phyloP scores from a whole-genome alignment of 1,140 invertebrate genomes.

The Drosophila aff. region DNA sequence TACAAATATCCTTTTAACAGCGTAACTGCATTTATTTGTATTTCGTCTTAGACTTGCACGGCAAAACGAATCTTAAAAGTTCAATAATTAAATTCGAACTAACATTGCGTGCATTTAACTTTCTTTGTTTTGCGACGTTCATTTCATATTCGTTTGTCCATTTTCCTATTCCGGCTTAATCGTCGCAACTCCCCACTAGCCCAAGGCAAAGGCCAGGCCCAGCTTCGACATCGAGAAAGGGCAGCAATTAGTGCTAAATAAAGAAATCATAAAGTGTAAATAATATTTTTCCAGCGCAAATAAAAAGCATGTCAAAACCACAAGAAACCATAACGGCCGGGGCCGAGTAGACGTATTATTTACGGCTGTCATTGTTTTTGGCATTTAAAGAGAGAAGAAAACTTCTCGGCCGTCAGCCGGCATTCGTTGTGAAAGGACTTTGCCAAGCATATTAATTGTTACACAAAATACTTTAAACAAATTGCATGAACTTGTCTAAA shows the following conservation, averaged over 20 bases:
- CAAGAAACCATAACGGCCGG: slow-evolving; percentile 4
- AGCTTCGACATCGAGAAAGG: slow-evolving; percentile 40
- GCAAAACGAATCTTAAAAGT: neutral
- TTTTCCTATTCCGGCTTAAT: slow-evolving; percentile 20
- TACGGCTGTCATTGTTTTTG: slow-evolving; percentile 66
- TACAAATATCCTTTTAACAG: neutral
- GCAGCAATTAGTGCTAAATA: slow-evolving; percentile 79
- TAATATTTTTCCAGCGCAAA: slow-evolving; percentile 69
- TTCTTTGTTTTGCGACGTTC: slow-evolving; percentile 32
- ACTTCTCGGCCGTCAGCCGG: slow-evolving; percentile 43
- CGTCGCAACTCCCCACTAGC: slow-evolving; percentile 17
- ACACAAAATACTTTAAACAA: slow-evolving; percentile 60
- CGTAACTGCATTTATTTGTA: neutral
- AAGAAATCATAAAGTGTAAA: slow-evolving; percentile 82
- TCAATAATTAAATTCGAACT: neutral
- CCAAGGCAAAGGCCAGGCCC: slow-evolving; percentile 14
- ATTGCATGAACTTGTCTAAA: slow-evolving; percentile 19
- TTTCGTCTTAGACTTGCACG: neutral
- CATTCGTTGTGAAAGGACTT: slow-evolving; percentile 53
- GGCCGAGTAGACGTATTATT: slow-evolving; percentile 51
- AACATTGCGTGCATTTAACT: neutral
- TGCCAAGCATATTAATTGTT: slow-evolving; percentile 67
- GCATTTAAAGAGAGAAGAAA: slow-evolving; percentile 56
- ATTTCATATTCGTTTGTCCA: slow-evolving; percentile 22
- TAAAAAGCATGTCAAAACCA: slow-evolving; percentile 52